Percentiles rank a stretch among this genome's conserved stretches.
These are phyloP conservation scores for Meandrusa payeni DNA, from an alignment of 2,888 invertebrate species.

Conservation along the genomic window DNA sequence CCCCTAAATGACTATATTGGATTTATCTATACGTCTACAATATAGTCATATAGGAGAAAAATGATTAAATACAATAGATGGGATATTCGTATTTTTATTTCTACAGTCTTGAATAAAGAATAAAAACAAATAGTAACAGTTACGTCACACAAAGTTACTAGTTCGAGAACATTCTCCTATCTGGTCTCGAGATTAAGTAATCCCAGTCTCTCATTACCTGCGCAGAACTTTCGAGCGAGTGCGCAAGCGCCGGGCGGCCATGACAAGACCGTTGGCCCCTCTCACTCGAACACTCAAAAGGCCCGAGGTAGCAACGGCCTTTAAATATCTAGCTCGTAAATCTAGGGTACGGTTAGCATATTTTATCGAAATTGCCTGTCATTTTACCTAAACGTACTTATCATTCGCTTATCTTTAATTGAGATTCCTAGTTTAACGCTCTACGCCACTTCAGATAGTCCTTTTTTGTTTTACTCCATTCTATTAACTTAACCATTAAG, in stretches of 20 bases:
- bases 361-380: constrained; percentile 4
- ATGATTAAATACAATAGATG: no score
- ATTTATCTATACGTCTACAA: no score
- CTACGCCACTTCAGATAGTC: no score
- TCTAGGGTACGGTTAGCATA: constrained; percentile 18
- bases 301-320: constrained; percentile 6
- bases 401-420: no score
- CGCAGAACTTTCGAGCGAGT: constrained; percentile 25
- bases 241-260: constrained; percentile 41
- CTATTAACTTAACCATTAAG: no score
- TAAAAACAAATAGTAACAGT: no score
- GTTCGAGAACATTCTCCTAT: constrained; percentile 15
- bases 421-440: no score
- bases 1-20: no score
- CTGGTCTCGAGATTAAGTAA: constrained; percentile 29
- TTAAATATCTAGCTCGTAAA: constrained; percentile 20
- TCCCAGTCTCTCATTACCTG: constrained; percentile 22
- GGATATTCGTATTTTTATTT: no score
- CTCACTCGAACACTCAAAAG: constrained; percentile 28
- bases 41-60: no score
- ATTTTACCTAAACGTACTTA: background rate
- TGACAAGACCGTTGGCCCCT: constrained; percentile 34
- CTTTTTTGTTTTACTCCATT: no score
- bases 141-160: constrained; percentile 21
- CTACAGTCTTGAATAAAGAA: no score